Evolutionary conservation across 2,797 vertebrate species (phyloP).

Genomic region (Sus cebifrons): DNA sequence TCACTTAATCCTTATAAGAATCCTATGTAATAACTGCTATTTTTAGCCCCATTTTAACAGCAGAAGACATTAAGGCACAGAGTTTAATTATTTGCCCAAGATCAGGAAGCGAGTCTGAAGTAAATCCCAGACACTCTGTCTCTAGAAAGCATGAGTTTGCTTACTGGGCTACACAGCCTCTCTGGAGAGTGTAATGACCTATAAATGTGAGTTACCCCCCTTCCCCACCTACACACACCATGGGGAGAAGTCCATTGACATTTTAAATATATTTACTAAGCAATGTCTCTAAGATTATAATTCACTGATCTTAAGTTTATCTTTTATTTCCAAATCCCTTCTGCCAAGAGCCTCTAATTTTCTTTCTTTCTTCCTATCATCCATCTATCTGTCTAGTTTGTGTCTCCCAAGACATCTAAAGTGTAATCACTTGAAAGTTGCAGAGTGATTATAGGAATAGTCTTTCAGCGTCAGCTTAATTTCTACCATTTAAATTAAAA

Average conservation of each 20-base stretch:
- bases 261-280: conserved; percentile 62
- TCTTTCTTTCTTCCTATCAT: background rate
- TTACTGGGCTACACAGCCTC: background rate
- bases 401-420: conserved; percentile 1
- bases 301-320: conserved; percentile 16
- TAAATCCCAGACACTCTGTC: background rate
- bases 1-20: background rate
- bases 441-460: background rate
- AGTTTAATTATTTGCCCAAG: background rate
- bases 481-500: conserved; percentile 47
- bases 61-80: background rate
- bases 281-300: conserved; percentile 13
- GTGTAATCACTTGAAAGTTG: background rate
- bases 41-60: background rate
- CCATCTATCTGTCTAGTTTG: background rate
- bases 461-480: conserved; percentile 3
- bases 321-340: conserved; percentile 68
- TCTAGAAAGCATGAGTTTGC: background rate
- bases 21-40: background rate
- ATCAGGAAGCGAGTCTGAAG: conserved; percentile 5
- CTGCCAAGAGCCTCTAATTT: conserved; percentile 28
- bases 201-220: background rate
- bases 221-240: background rate
- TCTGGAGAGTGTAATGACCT: background rate
- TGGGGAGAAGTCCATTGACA: background rate